phyloP scores from a whole-genome alignment of 2,888 invertebrate species.

The Mylabris sibirica region DNA sequence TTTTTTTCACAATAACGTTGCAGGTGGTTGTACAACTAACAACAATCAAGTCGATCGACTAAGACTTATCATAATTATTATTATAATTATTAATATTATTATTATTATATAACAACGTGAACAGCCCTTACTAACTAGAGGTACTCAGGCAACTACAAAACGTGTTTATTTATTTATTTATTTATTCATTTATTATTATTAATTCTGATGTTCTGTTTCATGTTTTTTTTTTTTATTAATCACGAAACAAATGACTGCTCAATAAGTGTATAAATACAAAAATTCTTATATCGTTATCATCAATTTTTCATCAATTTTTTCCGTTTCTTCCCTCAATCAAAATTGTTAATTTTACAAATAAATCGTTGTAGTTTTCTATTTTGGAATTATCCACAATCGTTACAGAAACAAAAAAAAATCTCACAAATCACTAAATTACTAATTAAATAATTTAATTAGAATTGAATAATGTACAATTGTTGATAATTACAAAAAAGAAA shows the following conservation, averaged over 20 bases:
- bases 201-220: constrained; percentile 51
- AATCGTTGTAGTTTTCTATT: constrained; percentile 9
- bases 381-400: background rate
- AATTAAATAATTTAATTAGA: constrained; percentile 10
- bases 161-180: constrained; percentile 43
- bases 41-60: constrained; percentile 59
- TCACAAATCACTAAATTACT: too few species aligned
- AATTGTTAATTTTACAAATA: background rate
- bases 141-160: constrained; percentile 62
- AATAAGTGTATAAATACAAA: constrained; percentile 51
- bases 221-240: constrained; percentile 39
- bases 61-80: constrained; percentile 54
- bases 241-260: constrained; percentile 57
- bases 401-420: background rate
- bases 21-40: constrained; percentile 60
- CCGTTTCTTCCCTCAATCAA: background rate
- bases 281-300: constrained; percentile 21
- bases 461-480: constrained; percentile 16
- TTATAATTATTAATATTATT: constrained; percentile 48
- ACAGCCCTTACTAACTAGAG: constrained; percentile 63
- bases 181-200: constrained; percentile 39
- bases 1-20: constrained; percentile 60
- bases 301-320: background rate
- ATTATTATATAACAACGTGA: constrained; percentile 62
- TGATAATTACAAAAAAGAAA: constrained; percentile 13